Percentiles rank a stretch among this genome's conserved stretches.
Evolutionary conservation across 2,888 invertebrate genomes (phyloP).

Genomic region (Encarsia formosa): DNA sequence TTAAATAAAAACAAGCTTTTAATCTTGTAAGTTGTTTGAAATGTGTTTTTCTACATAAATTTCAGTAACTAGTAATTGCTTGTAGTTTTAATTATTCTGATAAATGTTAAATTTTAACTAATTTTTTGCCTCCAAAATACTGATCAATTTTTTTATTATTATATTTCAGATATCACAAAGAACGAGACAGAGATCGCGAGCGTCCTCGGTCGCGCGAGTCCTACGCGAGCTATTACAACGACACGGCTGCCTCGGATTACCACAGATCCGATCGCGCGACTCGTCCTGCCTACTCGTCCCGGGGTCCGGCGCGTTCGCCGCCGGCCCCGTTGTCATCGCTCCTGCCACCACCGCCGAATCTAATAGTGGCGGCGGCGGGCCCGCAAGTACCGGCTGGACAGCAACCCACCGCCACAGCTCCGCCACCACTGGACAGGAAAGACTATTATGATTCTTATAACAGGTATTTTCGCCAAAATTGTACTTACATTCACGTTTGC

Average conservation of each 20-base stretch:
- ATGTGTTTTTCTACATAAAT: too few species aligned
- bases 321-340: neutral
- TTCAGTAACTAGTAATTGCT: too few species aligned
- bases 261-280: conserved; percentile 36
- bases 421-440: conserved; percentile 49
- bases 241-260: conserved; percentile 35
- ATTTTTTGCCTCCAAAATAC: too few species aligned
- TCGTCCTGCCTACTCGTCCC: conserved; percentile 34
- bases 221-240: conserved; percentile 45
- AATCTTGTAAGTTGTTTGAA: too few species aligned
- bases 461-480: conserved; percentile 52
- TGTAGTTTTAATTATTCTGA: too few species aligned
- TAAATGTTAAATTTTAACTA: too few species aligned
- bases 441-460: conserved; percentile 53
- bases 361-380: conserved; percentile 1
- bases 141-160: too few species aligned
- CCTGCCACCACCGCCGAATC: conserved; percentile 34
- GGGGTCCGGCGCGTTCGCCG: neutral
- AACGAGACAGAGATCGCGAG: conserved; percentile 44
- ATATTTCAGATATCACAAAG: conserved; percentile 44
- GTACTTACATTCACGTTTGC: conserved; percentile 48
- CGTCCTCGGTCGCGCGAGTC: conserved; percentile 45
- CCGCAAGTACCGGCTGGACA: neutral
- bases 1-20: too few species aligned
- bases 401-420: conserved; percentile 32